A percentile compares a stretch with the other conserved stretches of the same genome.
Evolutionary conservation across 2,797 vertebrate species (phyloP).

Genomic region (Erethizon dorsatum): DNA sequence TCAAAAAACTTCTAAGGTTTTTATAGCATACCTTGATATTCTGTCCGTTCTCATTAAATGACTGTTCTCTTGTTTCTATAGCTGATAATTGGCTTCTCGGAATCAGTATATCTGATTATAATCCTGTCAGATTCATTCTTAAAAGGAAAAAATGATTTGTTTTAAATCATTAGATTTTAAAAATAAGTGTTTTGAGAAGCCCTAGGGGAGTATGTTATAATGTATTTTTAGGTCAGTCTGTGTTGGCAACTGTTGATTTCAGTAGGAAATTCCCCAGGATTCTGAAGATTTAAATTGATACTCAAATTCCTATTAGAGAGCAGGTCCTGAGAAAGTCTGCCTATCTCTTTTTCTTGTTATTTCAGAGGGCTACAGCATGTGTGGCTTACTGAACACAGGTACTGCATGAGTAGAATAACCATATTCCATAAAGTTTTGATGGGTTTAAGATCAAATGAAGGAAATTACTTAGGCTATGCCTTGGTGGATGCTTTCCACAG

Average conservation of each 20-base stretch:
- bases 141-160: neutral
- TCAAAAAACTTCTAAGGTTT: constrained; percentile 16
- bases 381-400: constrained; percentile 66
- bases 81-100: constrained; percentile 17
- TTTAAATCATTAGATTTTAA: constrained; percentile 53
- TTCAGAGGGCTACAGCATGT: constrained; percentile 54
- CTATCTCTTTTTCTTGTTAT: constrained; percentile 48
- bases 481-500: constrained; percentile 63
- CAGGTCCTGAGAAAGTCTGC: constrained; percentile 65
- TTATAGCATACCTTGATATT: neutral
- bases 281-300: constrained; percentile 71
- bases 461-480: constrained; percentile 71
- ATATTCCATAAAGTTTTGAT: constrained; percentile 76
- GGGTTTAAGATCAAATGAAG: constrained; percentile 77
- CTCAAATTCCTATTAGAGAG: constrained; percentile 82
- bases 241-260: constrained; percentile 77
- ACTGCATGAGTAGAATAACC: constrained; percentile 75
- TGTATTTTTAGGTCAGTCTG: constrained; percentile 34
- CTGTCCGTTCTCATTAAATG: constrained; percentile 14
- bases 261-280: constrained; percentile 75
- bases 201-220: constrained; percentile 20
- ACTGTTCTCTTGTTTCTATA: neutral
- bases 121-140: constrained; percentile 8
- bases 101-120: constrained; percentile 27
- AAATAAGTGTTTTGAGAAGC: constrained; percentile 15